Conservation (phyloP, 2,113 vertebrate genomes). For the Engraulis encrasicolus region DNA sequence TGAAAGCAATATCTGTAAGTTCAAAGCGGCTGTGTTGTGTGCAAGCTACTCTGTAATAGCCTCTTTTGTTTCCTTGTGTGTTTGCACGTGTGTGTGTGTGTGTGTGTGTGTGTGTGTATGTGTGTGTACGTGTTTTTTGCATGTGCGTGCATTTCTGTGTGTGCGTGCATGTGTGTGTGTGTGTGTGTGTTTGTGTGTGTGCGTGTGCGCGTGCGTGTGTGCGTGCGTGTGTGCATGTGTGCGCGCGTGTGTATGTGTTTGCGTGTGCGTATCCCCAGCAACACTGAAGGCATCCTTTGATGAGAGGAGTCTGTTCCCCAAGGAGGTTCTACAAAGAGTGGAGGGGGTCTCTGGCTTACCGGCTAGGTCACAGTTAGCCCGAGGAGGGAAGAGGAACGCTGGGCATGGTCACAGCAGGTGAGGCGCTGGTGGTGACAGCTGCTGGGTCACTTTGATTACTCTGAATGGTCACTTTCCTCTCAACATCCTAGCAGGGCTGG, state of each 20-base stretch:
- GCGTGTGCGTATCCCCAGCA: conserved; percentile 36
- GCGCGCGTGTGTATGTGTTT: neutral
- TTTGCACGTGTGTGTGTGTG: too few species aligned
- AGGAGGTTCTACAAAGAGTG: conserved; percentile 74
- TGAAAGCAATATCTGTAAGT: too few species aligned
- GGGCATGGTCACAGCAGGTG: neutral
- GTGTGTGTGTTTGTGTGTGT: neutral
- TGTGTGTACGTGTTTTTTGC: neutral
- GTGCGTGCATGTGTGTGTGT: neutral
- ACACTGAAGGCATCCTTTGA: conserved; percentile 75
- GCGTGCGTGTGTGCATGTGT: neutral
- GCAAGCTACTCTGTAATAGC: too few species aligned
- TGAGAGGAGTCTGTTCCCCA: conserved; percentile 77
- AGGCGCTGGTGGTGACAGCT: too few species aligned
- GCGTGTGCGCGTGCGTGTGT: neutral
- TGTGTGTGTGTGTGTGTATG: too few species aligned
- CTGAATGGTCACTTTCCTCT: conserved; percentile 9
- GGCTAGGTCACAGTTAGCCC: conserved; percentile 43
- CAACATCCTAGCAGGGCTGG: too few species aligned
- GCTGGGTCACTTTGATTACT: neutral
- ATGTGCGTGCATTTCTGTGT: neutral
- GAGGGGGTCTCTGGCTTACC: conserved; percentile 45
- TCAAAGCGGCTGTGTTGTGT: too few species aligned
- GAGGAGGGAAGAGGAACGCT: neutral
- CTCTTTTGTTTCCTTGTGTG: too few species aligned